Conservation (phyloP, 2,888 invertebrate species). For the Rhagium mordax region DNA sequence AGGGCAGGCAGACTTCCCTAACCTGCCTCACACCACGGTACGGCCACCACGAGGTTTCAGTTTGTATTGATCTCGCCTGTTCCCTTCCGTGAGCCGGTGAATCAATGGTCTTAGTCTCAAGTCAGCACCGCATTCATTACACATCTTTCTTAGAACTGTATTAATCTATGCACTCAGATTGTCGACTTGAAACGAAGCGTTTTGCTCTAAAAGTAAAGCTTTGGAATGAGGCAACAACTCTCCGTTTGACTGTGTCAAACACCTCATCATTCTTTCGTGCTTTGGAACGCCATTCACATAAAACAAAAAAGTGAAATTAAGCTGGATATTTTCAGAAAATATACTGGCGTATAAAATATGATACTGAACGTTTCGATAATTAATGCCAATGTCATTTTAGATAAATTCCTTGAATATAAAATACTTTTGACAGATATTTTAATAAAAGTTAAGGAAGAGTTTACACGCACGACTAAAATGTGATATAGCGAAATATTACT, state of each 20-base stretch:
- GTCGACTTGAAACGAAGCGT: slow-evolving; percentile 4
- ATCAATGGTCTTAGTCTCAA: slow-evolving; percentile 68
- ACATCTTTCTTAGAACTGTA: slow-evolving; percentile 15
- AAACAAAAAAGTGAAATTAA: neutral
- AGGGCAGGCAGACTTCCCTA: slow-evolving; percentile 64
- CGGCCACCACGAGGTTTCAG: slow-evolving; percentile 63
- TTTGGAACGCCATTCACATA: neutral
- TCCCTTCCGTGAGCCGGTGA: slow-evolving; percentile 66
- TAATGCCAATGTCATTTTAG: too few relatives aligned
- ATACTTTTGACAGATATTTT: too few relatives aligned
- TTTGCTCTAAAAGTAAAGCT: neutral
- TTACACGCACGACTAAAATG: too few relatives aligned
- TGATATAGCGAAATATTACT: too few relatives aligned
- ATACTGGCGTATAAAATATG: too few relatives aligned
- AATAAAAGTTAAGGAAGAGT: too few relatives aligned
- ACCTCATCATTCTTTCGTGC: neutral
- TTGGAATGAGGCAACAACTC: neutral
- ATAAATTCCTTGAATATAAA: too few relatives aligned
- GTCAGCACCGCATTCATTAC: slow-evolving; percentile 61
- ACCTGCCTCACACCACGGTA: slow-evolving; percentile 68
- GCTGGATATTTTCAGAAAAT: too few relatives aligned
- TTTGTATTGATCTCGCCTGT: slow-evolving; percentile 69
- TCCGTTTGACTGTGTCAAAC: slow-evolving; percentile 9
- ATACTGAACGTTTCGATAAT: too few relatives aligned
- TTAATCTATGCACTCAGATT: slow-evolving; percentile 1